phyloP scores from a whole-genome alignment of 2,113 vertebrate species.

The Aleadryas rufinucha region DNA sequence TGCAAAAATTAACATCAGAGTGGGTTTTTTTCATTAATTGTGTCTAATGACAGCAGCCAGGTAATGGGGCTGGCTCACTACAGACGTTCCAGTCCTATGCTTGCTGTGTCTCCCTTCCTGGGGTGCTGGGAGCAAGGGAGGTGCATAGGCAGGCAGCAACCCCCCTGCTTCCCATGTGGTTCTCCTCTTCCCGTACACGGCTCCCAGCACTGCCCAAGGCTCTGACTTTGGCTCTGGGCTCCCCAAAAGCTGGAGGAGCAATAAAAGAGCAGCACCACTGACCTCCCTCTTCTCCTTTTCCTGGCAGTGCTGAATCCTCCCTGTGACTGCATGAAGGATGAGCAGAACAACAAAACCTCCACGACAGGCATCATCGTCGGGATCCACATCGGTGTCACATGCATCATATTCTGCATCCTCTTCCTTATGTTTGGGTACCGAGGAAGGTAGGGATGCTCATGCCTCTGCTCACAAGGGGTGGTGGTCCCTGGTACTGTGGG shows the following conservation, averaged over 20 bases:
- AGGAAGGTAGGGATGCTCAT: conserved; percentile 77
- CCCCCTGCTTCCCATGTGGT: fast-evolving
- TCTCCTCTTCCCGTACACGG: background rate
- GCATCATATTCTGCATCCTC: conserved; percentile 95
- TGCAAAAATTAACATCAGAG: background rate
- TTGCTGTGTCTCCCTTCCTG: background rate
- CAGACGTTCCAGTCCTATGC: background rate
- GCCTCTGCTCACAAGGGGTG: background rate
- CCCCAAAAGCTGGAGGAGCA: background rate
- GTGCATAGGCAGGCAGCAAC: background rate
- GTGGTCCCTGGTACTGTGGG: background rate
- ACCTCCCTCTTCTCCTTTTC: background rate
- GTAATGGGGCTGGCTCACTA: background rate
- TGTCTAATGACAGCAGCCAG: background rate
- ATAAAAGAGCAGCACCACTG: background rate
- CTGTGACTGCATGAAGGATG: conserved; percentile 88
- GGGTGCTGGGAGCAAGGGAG: background rate
- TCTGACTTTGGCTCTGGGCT: background rate
- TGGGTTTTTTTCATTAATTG: background rate
- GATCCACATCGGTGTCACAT: conserved; percentile 94
- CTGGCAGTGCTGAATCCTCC: conserved; percentile 82
- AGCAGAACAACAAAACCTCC: conserved; percentile 84
- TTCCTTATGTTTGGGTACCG: conserved; percentile 95
- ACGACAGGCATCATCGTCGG: conserved; percentile 92
- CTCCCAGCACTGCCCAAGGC: background rate